Evolutionary conservation across 2,113 vertebrate genomes (phyloP), one percentile per base, ranked within the genome.

Genomic region (Tupaia tana): DNA sequence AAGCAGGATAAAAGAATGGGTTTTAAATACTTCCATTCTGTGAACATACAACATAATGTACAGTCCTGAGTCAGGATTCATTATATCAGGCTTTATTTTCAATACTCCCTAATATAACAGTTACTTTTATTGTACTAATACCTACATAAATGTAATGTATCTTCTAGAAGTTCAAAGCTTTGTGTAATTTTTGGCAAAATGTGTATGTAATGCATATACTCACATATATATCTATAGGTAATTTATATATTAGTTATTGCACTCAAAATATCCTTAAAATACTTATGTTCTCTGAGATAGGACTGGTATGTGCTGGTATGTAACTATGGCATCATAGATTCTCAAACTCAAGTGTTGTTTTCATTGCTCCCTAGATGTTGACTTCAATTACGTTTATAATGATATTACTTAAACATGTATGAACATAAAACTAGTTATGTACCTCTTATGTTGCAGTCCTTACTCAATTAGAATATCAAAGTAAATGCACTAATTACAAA

Each of bases 401-500:
- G 92, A 79, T 80, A 79, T 93, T 96, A 83, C 31, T 92, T 93
- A 85, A 96, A 81, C 58, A 91, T 56, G 56, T 83, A 67, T 85
- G 74, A 84, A 75, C 54, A 81, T 89, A 95, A 90, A 90, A 86
- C 74, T 93, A 86, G 79, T 67, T 77, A 91, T 78, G 63, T 81
- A 78, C 31, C 63, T 66, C 83, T 86, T 89, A 61, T 67, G 10
- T 54, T 71, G 66, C 71, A 54, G 86, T 31, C 95, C 75, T 96
- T 93, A 88, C 88, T 96, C 83, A 93, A 89, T 91, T 95, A 94
- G 56, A 93, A 95, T 95, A 74, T 67, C 81, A 56, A 80, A 90
- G 75, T 56, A 89, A 86, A 90, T 64, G 19, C 12, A 79, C 77
- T 85, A 93, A 93, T 95, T 90, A 83, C 70, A 97, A 95, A 90